These are phyloP conservation scores for Dendropsophus ebraccatus DNA, from an alignment of 2,113 vertebrate species.

Conservation along the genomic window DNA sequence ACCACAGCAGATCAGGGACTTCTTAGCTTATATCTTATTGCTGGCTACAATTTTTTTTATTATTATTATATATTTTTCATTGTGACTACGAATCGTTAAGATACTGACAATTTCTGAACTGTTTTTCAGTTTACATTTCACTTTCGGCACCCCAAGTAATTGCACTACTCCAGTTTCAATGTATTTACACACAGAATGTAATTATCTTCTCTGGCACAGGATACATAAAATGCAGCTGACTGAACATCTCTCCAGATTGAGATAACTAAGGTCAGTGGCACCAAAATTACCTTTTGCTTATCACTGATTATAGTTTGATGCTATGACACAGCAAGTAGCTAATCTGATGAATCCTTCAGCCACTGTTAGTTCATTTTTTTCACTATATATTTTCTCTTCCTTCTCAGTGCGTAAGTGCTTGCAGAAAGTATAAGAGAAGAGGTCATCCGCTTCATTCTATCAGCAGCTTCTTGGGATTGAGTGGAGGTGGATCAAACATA, in stretches of 20 bases:
- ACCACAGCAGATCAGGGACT: background rate
- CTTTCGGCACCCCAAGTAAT: conserved; percentile 29
- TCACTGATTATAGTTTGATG: conserved; percentile 50
- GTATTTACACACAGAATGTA: conserved; percentile 48
- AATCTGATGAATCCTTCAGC: conserved; percentile 45
- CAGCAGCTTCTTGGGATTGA: conserved; percentile 4
- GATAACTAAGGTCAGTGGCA: conserved; percentile 50
- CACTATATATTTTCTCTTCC: background rate
- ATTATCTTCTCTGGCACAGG: conserved; percentile 47
- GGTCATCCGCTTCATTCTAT: background rate
- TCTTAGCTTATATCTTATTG: background rate
- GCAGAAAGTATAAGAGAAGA: background rate
- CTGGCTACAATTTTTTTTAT: background rate
- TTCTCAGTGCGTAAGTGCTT: conserved; percentile 20
- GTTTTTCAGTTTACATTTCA: conserved; percentile 19
- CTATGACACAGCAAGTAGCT: conserved; percentile 41
- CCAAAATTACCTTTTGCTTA: conserved; percentile 51
- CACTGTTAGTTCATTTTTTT: conserved; percentile 25
- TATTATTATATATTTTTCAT: background rate
- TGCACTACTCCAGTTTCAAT: conserved; percentile 44
- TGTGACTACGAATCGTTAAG: background rate
- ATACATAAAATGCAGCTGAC: conserved; percentile 51
- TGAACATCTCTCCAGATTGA: conserved; percentile 50
- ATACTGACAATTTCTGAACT: conserved; percentile 13
- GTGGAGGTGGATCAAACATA: background rate